Conservation (phyloP, 1,140 invertebrate species). For the Papilio polyxenes region DNA sequence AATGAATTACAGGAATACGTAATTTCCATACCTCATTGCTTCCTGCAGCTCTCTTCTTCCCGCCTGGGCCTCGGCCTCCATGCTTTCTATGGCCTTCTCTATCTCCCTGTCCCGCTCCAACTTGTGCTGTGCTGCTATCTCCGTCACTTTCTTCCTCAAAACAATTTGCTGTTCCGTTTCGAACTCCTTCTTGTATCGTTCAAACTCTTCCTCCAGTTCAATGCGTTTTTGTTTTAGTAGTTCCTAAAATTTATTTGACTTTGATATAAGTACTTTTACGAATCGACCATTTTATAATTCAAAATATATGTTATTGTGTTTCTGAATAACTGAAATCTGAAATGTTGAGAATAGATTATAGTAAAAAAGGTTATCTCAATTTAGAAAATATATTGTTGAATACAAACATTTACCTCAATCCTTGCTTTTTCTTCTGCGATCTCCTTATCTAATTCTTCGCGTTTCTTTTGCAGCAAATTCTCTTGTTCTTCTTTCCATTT, state of each 20-base stretch:
- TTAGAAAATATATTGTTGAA: not conserved
- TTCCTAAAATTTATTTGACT: conserved; percentile 51
- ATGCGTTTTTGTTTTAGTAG: conserved; percentile 63
- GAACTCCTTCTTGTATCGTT: conserved; percentile 69
- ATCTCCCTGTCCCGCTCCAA: conserved; percentile 77
- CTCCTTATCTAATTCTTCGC: conserved; percentile 56
- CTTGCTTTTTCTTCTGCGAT: conserved; percentile 62
- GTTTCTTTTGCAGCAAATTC: conserved; percentile 59
- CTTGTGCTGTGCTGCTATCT: conserved; percentile 73
- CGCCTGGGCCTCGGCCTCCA: conserved; percentile 76
- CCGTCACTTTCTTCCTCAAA: conserved; percentile 70
- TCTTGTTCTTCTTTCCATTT: conserved; percentile 73
- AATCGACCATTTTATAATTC: not conserved
- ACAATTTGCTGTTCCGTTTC: conserved; percentile 68
- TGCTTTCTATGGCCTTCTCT: conserved; percentile 77
- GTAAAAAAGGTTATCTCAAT: no score
- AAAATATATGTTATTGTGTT: no score
- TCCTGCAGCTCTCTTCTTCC: conserved; percentile 77
- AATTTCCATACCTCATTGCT: conserved; percentile 72
- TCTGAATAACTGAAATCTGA: no score
- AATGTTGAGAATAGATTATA: no score
- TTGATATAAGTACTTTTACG: conserved; percentile 16
- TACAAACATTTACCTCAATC: conserved; percentile 55
- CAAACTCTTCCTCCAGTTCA: conserved; percentile 66
- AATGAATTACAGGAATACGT: not conserved